These are phyloP conservation scores for Ia io DNA, from an alignment of 2,113 vertebrate genomes.

Conservation along the genomic window DNA sequence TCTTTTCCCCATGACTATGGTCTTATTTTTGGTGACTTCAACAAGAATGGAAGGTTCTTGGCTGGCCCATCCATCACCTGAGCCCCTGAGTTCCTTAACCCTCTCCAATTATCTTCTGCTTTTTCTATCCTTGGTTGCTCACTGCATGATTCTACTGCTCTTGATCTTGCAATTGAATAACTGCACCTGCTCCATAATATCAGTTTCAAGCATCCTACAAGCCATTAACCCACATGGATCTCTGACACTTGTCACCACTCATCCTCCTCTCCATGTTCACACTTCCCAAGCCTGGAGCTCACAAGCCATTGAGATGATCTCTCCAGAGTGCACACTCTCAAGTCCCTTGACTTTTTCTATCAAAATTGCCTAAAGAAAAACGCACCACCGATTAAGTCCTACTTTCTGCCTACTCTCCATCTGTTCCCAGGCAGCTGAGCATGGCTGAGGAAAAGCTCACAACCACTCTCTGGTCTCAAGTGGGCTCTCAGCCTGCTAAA, in stretches of 20 bases:
- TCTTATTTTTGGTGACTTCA: background rate
- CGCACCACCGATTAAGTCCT: background rate
- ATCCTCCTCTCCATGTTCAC: background rate
- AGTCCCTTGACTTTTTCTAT: background rate
- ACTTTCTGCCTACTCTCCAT: background rate
- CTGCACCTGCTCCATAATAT: background rate
- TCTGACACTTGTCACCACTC: background rate
- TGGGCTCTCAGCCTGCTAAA: background rate
- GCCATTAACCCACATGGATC: background rate
- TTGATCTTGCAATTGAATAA: background rate
- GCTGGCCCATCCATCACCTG: background rate
- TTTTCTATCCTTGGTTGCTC: background rate
- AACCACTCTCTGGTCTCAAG: background rate
- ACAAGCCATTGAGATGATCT: background rate
- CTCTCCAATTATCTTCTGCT: background rate
- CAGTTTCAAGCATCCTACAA: background rate
- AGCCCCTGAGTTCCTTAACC: background rate
- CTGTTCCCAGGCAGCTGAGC: background rate
- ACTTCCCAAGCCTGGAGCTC: background rate
- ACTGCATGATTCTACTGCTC: rapidly evolving
- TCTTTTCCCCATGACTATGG: background rate
- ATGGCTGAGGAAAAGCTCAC: background rate
- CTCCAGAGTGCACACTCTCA: background rate
- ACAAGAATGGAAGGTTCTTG: background rate
- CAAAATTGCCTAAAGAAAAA: background rate